A percentile compares a stretch with the other conserved stretches of the same genome.
Conservation (phyloP, 2,113 vertebrate genomes). For the Phylloscopus trochilus region DNA sequence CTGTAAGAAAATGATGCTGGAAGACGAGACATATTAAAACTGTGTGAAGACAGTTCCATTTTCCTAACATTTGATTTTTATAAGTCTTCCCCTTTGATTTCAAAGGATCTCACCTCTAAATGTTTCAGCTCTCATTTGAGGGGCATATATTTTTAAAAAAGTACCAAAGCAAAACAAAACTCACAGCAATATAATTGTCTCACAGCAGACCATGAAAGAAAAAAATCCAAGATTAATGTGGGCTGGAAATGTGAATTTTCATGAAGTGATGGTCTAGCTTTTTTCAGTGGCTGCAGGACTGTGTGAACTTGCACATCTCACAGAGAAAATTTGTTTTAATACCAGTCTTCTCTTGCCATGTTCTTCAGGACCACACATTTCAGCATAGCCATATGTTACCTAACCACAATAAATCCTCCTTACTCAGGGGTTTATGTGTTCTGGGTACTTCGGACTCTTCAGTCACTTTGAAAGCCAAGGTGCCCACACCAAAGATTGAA, state of each 20-base stretch:
- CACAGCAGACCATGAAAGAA: not conserved
- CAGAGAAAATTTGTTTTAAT: not conserved
- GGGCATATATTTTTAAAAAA: fast-evolving
- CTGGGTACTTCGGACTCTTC: not conserved
- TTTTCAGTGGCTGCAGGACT: not conserved
- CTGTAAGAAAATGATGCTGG: not conserved
- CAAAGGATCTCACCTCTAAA: not conserved
- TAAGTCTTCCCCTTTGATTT: not conserved
- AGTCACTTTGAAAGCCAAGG: not conserved
- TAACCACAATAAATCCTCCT: not conserved
- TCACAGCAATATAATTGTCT: not conserved
- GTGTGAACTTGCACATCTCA: not conserved
- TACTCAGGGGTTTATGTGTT: not conserved
- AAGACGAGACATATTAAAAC: not conserved
- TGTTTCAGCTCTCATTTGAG: not conserved
- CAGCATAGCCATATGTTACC: not conserved
- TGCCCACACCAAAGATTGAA: not conserved
- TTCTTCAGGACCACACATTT: conserved; percentile 12
- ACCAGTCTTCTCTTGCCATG: not conserved
- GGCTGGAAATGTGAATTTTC: not conserved
- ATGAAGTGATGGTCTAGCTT: not conserved
- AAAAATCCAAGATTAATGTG: not conserved
- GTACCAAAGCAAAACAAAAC: not conserved
- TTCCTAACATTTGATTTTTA: not conserved
- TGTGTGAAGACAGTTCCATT: not conserved